Percentiles rank a stretch among this genome's conserved stretches.
Evolutionary conservation across 53 echinoderm and acorn worm genomes (phyloP).

Genomic region (Pentamera pediparva): DNA sequence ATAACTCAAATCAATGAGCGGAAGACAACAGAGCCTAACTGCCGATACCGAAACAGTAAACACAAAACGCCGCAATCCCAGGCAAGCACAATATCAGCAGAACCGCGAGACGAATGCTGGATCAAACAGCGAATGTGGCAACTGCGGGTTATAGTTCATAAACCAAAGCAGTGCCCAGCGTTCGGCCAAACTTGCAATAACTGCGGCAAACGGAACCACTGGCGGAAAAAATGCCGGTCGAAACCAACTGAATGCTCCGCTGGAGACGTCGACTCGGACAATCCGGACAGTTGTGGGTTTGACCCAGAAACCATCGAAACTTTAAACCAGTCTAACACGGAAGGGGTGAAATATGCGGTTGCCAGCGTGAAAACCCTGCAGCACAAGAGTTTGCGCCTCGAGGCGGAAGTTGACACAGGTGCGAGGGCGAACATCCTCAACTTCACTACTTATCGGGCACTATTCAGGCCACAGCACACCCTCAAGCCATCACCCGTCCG

Average conservation of each 20-base stretch:
- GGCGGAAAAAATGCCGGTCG: neutral
- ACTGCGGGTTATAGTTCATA: slow-evolving; percentile 21
- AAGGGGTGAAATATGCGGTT: neutral
- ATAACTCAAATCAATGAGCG: neutral
- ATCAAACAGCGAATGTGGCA: neutral
- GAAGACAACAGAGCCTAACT: neutral
- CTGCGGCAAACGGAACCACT: slow-evolving; percentile 52
- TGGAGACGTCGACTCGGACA: neutral
- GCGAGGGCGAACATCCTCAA: slow-evolving; percentile 17
- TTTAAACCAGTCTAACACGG: neutral
- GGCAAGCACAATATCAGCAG: neutral
- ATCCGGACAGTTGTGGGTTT: neutral
- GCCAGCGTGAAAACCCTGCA: slow-evolving; percentile 8
- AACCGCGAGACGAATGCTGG: neutral
- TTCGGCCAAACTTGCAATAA: slow-evolving; percentile 34
- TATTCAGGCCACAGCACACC: slow-evolving; percentile 14
- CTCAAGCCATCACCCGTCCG: neutral
- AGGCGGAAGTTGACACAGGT: slow-evolving; percentile 32
- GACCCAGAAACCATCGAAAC: neutral
- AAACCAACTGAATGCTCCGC: neutral
- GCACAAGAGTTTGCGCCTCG: slow-evolving; percentile 18
- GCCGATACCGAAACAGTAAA: neutral
- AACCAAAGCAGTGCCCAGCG: slow-evolving; percentile 35
- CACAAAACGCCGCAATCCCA: neutral
- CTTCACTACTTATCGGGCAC: slow-evolving; percentile 16